Base-by-base conservation (phyloP, 2,797 vertebrate genomes). In the Gambusia yucatana region DNA sequence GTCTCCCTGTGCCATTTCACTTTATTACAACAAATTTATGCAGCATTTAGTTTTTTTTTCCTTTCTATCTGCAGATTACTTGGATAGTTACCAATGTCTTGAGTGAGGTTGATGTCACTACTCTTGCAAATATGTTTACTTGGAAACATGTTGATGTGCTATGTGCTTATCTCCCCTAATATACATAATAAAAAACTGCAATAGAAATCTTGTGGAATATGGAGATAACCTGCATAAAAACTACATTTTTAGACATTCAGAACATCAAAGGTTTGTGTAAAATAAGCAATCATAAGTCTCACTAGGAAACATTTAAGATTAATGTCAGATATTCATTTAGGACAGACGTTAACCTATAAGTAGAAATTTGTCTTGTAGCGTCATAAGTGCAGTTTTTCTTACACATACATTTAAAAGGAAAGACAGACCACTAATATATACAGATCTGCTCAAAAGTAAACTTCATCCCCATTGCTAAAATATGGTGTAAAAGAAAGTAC, bases 341-440 rank as follows among this genome's bases (percentile, higher is more conserved):
- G 86, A 77, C 75, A 57, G 84, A 41, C 81, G 2, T 1, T 67
- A 44, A 81, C 84, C 57, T 81, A 79, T 83, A 77, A 86, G 59
- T 52, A 6, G 74, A 85, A 87, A 82, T 78, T 3, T 28, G 14
- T 70, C 67, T 70, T 46, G 7, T 70, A 17, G 67, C 14, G 1
- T 46, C 25, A 69, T 16, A 69, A 77, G 84, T 59, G 47, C 52
- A 87, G 89, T 91, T 91, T 84, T 52, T 77, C 71, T 44, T 50
- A 76, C 43, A 82, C 65, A 3, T 86, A 75, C 59, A 80, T 76
- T 77, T 13, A 36, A 91, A 91, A 78, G 89, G 84, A 91, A 87
- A 88, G 8, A 17, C 72, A 63, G 61, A 61, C 73, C 77, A 85
- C 87, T 88, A 87, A 84, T 77, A 73, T 55, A 70, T 63, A 55